Percentiles rank a stretch among this genome's conserved stretches.
Conservation (phyloP, 2,888 invertebrate genomes). For the Eupithecia dodoneata region DNA sequence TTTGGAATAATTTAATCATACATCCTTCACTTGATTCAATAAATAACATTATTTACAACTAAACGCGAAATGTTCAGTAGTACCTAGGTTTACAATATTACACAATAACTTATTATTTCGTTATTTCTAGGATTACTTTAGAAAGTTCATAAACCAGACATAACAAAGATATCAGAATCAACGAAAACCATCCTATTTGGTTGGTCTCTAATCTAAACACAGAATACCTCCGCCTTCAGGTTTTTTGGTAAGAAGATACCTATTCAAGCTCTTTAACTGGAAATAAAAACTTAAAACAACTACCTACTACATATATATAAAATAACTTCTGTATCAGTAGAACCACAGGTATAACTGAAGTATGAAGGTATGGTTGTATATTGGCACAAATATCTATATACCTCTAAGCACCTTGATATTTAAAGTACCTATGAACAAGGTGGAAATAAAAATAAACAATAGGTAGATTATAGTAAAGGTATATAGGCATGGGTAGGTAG, state of each 20-base stretch:
- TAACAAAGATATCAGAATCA: neutral
- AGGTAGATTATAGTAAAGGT: neutral
- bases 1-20: slow-evolving; percentile 40
- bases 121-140: neutral
- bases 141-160: neutral
- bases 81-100: slow-evolving; percentile 12
- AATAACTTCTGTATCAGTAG: neutral
- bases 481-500: neutral
- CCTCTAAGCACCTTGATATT: neutral
- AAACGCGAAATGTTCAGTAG: slow-evolving; percentile 17
- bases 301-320: neutral
- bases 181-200: neutral
- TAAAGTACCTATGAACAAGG: too few relatives aligned
- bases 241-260: neutral
- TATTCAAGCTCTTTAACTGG: too few relatives aligned
- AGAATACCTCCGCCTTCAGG: neutral
- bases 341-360: neutral
- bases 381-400: neutral
- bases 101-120: neutral
- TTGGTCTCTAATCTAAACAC: neutral
- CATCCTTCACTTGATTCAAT: slow-evolving; percentile 52
- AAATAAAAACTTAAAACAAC: too few relatives aligned
- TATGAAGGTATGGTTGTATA: neutral
- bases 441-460: too few relatives aligned
- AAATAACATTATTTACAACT: slow-evolving; percentile 51